These are phyloP conservation scores for Oncorhynchus mykiss DNA, from an alignment of 2,113 vertebrate species.

Conservation along the genomic window DNA sequence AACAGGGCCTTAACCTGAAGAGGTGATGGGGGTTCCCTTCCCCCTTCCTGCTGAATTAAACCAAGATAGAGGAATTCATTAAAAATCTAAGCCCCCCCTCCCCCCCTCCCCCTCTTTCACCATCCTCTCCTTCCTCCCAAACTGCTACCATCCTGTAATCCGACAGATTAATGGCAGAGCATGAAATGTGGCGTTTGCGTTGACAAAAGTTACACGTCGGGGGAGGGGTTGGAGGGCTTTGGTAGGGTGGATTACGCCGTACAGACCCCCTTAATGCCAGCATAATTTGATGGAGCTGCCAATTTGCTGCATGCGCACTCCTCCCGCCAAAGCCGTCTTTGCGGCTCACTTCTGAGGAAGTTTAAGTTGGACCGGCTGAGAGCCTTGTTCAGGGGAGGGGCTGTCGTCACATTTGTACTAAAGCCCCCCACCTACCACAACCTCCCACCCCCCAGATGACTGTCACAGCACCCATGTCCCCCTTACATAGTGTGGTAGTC, in stretches of 20 bases:
- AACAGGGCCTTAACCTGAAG: background rate
- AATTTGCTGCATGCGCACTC: slow-evolving; percentile 78
- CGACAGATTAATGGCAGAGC: slow-evolving; percentile 82
- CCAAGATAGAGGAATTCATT: slow-evolving; percentile 59
- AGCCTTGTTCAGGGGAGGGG: slow-evolving; percentile 48
- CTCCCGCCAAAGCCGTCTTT: slow-evolving; percentile 57
- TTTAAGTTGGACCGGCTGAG: slow-evolving; percentile 63
- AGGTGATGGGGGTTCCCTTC: background rate
- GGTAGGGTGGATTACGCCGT: slow-evolving; percentile 71
- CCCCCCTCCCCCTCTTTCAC: slow-evolving; percentile 21
- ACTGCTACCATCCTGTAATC: slow-evolving; percentile 75
- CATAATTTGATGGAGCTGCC: slow-evolving; percentile 81
- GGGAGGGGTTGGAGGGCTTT: slow-evolving; percentile 73
- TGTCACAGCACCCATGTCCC: slow-evolving; percentile 37
- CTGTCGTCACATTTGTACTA: slow-evolving; percentile 26
- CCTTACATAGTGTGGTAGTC: too few relatives aligned
- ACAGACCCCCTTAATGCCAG: slow-evolving; percentile 52
- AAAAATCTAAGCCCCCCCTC: slow-evolving; percentile 43
- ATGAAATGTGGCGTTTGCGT: slow-evolving; percentile 78
- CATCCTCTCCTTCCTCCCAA: slow-evolving; percentile 42
- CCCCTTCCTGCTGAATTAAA: slow-evolving; percentile 24
- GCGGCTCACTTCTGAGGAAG: slow-evolving; percentile 56
- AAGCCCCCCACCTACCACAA: too few relatives aligned
- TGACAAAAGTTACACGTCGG: slow-evolving; percentile 79
- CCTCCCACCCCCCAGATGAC: slow-evolving; percentile 29